Evolutionary conservation across 2,888 invertebrate genomes (phyloP), one percentile per base, ranked within the genome.

Genomic region (Dromius quadrimaculatus): DNA sequence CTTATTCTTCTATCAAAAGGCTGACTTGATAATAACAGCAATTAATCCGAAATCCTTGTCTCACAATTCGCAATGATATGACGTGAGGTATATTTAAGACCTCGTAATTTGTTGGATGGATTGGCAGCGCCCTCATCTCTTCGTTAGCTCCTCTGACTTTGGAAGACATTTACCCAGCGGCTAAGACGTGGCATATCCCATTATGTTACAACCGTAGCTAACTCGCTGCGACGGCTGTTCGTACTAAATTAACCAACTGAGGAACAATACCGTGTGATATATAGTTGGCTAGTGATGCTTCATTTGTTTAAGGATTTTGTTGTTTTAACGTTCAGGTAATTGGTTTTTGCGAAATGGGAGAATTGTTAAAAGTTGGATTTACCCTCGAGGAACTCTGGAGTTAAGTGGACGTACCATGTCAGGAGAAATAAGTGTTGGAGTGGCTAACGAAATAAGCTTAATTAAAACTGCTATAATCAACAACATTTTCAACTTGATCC

Each of bases 291-390:
- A 13, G 19, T 41, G 23, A 23, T 41, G 41, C 22, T 62, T 62
- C 62, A 62, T 62, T 62, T 62, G 62, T 62, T 62, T 57, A 36
- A 36, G 36, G 62, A 22, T 41, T 62, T 23, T 38, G 62, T 62
- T 62, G 62, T 62, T 62, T 62, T 38, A 62, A 62, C 62, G 13
- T 41, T 20, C 5, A 38, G 62, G 19, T 62, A 62, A 62, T 62
- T 62, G 62, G 62, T 62, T 62, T 41, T 62, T 62, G 38, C 23
- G 41, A 41, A 41, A 13, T 41, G 41, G 13, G 15, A 17, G n/a
- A n/a, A n/a, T n/a, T n/a, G n/a, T n/a, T n/a, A n/a, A n/a, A n/a
- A n/a, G n/a, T 41, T 41, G 41, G 41, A 15, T 15, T 41, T 41
- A 41, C 41, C 41, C 41, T 41, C 13, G 15, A 41, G 41, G 41